phyloP scores from a whole-genome alignment of 2,113 vertebrate genomes.

The Cyanoramphus novaezelandiae region DNA sequence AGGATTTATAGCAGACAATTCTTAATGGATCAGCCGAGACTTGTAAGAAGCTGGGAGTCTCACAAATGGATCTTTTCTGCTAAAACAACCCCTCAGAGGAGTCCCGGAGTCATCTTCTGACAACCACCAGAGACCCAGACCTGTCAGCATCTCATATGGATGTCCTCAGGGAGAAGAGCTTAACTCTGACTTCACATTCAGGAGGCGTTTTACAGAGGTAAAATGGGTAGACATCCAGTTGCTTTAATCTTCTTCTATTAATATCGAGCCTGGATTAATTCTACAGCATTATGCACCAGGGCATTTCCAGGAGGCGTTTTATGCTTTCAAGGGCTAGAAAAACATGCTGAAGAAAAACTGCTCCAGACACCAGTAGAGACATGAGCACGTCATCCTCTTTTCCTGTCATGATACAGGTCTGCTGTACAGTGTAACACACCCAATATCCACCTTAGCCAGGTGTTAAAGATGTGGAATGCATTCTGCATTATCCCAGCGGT shows the following conservation, averaged over 20 bases:
- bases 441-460: neutral
- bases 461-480: neutral
- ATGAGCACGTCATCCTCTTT: neutral
- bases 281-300: neutral
- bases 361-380: neutral
- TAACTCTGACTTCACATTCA: neutral
- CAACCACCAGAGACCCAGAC: neutral
- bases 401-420: neutral
- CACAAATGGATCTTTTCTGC: neutral
- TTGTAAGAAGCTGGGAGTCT: neutral
- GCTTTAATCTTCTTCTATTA: neutral
- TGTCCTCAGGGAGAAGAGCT: neutral
- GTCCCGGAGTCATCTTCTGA: neutral
- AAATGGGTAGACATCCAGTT: neutral
- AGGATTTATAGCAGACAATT: neutral
- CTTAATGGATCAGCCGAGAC: neutral
- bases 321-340: neutral
- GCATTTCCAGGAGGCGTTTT: neutral
- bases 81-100: neutral
- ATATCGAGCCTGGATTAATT: neutral
- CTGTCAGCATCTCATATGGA: neutral
- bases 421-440: fast-evolving
- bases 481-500: neutral
- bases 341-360: neutral
- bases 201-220: neutral